Evolutionary conservation across 2,113 vertebrate genomes (phyloP), one percentile per base, ranked within the genome.

Genomic region (Sisor rabdophorus): DNA sequence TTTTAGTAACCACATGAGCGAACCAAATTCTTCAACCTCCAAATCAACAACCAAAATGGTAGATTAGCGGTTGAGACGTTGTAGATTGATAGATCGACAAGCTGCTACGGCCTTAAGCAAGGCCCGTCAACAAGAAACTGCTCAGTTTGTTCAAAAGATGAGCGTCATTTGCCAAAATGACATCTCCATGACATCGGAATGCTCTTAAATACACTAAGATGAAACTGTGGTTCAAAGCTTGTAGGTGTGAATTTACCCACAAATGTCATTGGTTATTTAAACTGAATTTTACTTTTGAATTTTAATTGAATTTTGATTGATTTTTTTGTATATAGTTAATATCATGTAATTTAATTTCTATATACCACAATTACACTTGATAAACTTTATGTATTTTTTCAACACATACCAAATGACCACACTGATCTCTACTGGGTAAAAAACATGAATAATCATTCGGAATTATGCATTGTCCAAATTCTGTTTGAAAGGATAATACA

Each of bases 1-100:
- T 63, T n/a, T n/a, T 55, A 32, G 30, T 7, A 61, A 26, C 68
- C 50, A 48, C 32, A 55, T 52, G 73, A 74, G 48, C 50, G 54
- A 52, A 73, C 40, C 7, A 44, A 19, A 30, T 58, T 24, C 36
- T 70, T 32, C 15, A 47, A 58, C 28, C 36, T 19, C 28, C n/a
- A 47, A n/a, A 48, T 48, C 40, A 28, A 28, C 61, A 56, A 52
- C n/a, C 53, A 4, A 56, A 64, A 56, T 48, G 32, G 32, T 36
- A 36, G 32, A 36, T 36, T 4, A 36, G 32, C 3, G 1, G 40
- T 44, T 44, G 40, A n/a, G 40, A 44, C 40, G n/a, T n/a, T 44
- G 40, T 44, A 44, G 40, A 36, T 36, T 36, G 32, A 7, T 36
- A 36, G 32, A 4, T 36, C 7, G 32, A 36, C 32, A 36, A 7